Conservation (phyloP, 2,797 vertebrate genomes). For the Takifugu rubripes region DNA sequence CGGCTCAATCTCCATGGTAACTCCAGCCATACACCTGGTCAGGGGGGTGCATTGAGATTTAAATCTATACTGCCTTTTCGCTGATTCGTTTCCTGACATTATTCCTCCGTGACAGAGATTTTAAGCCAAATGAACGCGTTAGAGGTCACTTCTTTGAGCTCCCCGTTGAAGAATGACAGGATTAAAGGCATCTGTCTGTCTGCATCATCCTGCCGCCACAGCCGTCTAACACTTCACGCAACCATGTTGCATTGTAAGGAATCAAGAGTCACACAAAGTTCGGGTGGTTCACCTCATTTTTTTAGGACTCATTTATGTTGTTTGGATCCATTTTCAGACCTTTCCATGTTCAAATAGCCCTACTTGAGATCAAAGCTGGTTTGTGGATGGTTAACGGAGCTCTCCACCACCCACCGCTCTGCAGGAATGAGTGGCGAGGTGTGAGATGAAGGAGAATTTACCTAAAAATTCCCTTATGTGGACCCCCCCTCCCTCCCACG, state of each 20-base stretch:
- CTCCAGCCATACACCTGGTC: not conserved
- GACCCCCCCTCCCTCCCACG: not conserved
- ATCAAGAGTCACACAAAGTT: too few species aligned
- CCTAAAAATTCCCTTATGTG: conserved; percentile 9
- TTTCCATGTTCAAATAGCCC: conserved; percentile 12
- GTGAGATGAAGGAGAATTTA: conserved; percentile 3
- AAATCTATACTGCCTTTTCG: not conserved
- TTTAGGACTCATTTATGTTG: conserved; percentile 14
- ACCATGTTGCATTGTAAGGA: not conserved
- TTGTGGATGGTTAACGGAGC: not conserved
- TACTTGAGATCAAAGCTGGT: not conserved
- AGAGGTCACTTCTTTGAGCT: too few species aligned
- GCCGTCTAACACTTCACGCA: not conserved
- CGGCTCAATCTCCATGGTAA: not conserved
- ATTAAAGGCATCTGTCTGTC: too few species aligned
- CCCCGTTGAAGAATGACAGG: too few species aligned
- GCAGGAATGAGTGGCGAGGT: not conserved
- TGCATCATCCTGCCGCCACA: too few species aligned
- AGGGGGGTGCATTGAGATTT: not conserved
- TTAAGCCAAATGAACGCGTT: too few species aligned
- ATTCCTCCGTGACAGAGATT: not conserved
- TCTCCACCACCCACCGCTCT: not conserved
- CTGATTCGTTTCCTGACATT: not conserved
- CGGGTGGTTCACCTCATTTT: too few species aligned
- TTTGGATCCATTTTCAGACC: conserved; percentile 4